Base-by-base conservation (phyloP, 2,888 invertebrate species). In the Meghimatium bilineatum region DNA sequence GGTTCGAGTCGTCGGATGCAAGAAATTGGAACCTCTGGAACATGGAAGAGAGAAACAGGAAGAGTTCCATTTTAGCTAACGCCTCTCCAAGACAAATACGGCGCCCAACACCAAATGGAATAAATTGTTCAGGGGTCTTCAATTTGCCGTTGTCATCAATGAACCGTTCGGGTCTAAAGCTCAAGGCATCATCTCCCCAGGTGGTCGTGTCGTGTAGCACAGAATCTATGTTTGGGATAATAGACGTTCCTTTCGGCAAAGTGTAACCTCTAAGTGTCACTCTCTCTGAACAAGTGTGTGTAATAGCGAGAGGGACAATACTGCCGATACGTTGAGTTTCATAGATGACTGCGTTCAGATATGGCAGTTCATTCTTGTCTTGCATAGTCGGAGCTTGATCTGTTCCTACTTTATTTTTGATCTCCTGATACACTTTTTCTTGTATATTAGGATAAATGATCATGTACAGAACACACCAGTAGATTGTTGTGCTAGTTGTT, bases 401-500 rank as follows among this genome's bases (percentile, higher is more conserved):
- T 44, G 44, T 44, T 44, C 44, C 44, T 44, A 44, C 44, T 12
- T 44, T 44, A 44, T 44, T 12, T 44, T 44, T 44, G 44, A 44
- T 44, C 44, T 44, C 44, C 44, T 44, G 44, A 12, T 44, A 44
- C 44, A 44, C 44, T 12, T 44, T 44, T 5, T 44, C 44, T 44
- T 44, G 44, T 44, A 44, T 12, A 44, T 44, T 12, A 44, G 44
- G 44, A 44, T 44, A 12, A 44, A 44, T 12, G 12, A 44, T 44
- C 44, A 44, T 44, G 44, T 44, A 44, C 5, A 44, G 44, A 12
- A 44, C 44, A 44, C 44, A 44, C 44, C 44, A 44, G 44, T 26
- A 88, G 86, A 97, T 96, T 1, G 96, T 97, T 34, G 97, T 96
- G 26, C 96, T 96, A 0, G 96, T 96, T 2, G 96, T 96, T 90